These are phyloP conservation scores for Numenius arquata DNA, from an alignment of 2,113 vertebrate species.

Conservation along the genomic window DNA sequence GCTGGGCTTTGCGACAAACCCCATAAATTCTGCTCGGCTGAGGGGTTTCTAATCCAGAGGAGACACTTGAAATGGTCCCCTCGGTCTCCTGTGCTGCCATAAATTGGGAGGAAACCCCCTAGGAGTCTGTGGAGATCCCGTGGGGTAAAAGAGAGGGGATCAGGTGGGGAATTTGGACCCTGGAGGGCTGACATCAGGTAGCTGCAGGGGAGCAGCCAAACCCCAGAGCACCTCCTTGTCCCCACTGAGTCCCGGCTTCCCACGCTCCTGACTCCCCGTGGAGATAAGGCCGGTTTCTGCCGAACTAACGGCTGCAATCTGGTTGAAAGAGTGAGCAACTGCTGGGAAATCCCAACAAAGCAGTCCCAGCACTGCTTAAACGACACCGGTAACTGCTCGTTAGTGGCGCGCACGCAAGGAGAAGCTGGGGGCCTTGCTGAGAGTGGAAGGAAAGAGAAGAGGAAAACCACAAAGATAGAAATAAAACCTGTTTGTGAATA, in stretches of 20 bases:
- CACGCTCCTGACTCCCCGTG: fast-evolving
- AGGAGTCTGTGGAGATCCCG: background rate
- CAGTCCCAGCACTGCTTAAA: background rate
- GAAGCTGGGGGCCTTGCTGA: background rate
- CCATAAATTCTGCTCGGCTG: background rate
- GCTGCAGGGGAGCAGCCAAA: background rate
- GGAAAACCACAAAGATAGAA: background rate
- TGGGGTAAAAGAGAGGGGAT: background rate
- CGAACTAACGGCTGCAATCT: background rate
- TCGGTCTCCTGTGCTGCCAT: background rate
- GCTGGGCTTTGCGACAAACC: background rate
- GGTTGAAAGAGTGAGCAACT: background rate
- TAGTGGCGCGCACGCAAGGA: background rate
- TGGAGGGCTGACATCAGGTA: background rate
- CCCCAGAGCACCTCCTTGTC: background rate
- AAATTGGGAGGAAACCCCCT: background rate
- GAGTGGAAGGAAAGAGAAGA: background rate
- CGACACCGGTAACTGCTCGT: background rate
- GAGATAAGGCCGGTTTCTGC: background rate
- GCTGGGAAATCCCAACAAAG: background rate
- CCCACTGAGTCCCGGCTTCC: background rate
- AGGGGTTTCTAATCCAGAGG: background rate
- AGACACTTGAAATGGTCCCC: background rate
- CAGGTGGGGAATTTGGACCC: background rate
- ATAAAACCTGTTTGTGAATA: background rate